phyloP scores from a whole-genome alignment of 1,140 invertebrate species.

The Apis dorsata region DNA sequence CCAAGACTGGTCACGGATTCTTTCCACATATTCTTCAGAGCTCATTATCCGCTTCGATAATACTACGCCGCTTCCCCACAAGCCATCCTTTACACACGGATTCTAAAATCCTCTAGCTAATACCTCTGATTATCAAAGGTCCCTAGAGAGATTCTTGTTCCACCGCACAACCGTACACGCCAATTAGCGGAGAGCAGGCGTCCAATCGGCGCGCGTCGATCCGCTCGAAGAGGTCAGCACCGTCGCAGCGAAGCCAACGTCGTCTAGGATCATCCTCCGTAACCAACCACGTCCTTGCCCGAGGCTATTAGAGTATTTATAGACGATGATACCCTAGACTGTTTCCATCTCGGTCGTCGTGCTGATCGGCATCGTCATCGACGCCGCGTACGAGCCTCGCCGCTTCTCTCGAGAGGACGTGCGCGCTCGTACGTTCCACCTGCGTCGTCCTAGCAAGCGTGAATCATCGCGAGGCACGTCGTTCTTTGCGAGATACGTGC shows the following conservation, averaged over 20 bases:
- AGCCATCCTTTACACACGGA: neutral
- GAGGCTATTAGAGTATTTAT: slow-evolving; percentile 67
- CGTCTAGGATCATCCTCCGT: slow-evolving; percentile 56
- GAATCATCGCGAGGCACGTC: slow-evolving; percentile 51
- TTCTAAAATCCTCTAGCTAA: slow-evolving; percentile 48
- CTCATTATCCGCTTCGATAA: slow-evolving; percentile 57
- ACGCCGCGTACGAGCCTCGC: neutral
- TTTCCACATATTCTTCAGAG: slow-evolving; percentile 48
- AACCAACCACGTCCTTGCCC: slow-evolving; percentile 67
- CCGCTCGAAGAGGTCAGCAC: slow-evolving; percentile 42
- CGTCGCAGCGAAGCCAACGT: slow-evolving; percentile 34
- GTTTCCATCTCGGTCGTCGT: slow-evolving; percentile 37
- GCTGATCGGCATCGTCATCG: slow-evolving; percentile 43
- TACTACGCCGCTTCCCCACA: slow-evolving; percentile 19
- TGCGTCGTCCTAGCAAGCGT: slow-evolving; percentile 37
- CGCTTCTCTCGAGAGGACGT: neutral
- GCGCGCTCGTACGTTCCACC: slow-evolving; percentile 36
- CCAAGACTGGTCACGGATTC: slow-evolving; percentile 39
- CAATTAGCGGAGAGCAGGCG: slow-evolving; percentile 55
- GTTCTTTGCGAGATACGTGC: slow-evolving; percentile 32
- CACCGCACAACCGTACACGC: slow-evolving; percentile 41
- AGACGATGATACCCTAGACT: slow-evolving; percentile 68
- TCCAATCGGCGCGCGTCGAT: slow-evolving; percentile 40
- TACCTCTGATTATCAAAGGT: slow-evolving; percentile 52
- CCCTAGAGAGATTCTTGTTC: slow-evolving; percentile 34